phyloP scores from a whole-genome alignment of 2,888 invertebrate genomes.

The Aromia moschata region DNA sequence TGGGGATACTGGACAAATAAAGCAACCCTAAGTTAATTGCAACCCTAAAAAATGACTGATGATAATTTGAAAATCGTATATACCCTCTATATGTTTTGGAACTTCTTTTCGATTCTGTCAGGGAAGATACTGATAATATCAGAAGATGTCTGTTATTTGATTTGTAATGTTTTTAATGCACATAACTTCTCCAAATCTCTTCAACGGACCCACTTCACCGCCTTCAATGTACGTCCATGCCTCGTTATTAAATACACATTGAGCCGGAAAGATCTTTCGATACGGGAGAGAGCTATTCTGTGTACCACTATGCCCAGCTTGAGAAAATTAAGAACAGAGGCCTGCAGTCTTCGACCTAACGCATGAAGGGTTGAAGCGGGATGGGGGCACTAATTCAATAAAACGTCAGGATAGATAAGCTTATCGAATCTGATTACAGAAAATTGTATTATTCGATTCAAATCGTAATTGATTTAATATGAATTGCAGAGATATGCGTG shows the following conservation, averaged over 20 bases:
- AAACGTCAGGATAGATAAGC: slow-evolving; percentile 40
- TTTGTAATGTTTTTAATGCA: too few species aligned
- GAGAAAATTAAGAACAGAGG: slow-evolving; percentile 43
- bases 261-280: slow-evolving; percentile 49
- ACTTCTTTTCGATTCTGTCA: too few species aligned
- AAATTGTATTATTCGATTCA: slow-evolving; percentile 35
- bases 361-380: slow-evolving; percentile 46
- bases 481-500: slow-evolving; percentile 36
- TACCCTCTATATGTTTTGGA: too few species aligned
- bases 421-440: slow-evolving; percentile 38
- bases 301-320: slow-evolving; percentile 26
- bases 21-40: too few species aligned
- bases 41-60: too few species aligned
- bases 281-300: slow-evolving; percentile 38
- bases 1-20: too few species aligned
- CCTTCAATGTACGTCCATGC: too few species aligned
- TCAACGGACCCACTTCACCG: too few species aligned
- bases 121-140: too few species aligned
- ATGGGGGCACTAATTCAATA: slow-evolving; percentile 50
- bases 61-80: too few species aligned
- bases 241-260: slow-evolving; percentile 56
- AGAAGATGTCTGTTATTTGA: too few species aligned
- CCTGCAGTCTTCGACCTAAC: slow-evolving; percentile 39
- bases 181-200: too few species aligned
- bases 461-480: slow-evolving; percentile 29